Evolutionary conservation across 53 echinoderm and acorn worm species (phyloP).

Genomic region (Paelopatides confundens): DNA sequence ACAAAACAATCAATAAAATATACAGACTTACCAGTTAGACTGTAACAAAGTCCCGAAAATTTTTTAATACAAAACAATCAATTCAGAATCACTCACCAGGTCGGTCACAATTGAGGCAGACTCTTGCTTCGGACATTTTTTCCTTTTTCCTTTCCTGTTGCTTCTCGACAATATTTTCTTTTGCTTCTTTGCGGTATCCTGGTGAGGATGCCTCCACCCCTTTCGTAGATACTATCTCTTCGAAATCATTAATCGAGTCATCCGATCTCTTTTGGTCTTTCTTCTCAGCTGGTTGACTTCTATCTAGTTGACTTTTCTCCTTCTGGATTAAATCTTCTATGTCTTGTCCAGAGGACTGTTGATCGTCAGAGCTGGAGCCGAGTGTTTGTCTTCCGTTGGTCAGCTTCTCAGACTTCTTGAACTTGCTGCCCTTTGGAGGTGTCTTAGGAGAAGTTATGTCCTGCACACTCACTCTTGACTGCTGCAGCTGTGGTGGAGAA

Average conservation of each 20-base stretch:
- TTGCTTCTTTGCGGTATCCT: no score
- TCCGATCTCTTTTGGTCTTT: no score
- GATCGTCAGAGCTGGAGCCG: background rate
- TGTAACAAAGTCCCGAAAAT: no score
- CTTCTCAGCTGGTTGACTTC: no score
- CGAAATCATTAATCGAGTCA: no score
- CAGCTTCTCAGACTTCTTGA: background rate
- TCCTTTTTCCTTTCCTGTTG: background rate
- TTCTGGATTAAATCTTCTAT: no score
- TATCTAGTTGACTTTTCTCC: no score
- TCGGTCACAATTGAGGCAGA: constrained; percentile 2
- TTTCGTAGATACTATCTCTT: no score
- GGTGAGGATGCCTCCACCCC: no score
- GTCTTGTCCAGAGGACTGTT: background rate
- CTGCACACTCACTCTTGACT: background rate
- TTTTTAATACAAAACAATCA: no score
- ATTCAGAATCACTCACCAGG: background rate
- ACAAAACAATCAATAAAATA: no score
- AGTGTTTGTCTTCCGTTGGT: background rate
- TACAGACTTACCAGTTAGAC: no score
- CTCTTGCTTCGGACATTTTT: background rate
- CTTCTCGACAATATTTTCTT: background rate
- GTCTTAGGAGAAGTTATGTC: background rate
- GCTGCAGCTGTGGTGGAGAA: background rate
- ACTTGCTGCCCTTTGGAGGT: background rate